Base-by-base conservation (phyloP, 2,797 vertebrate species). In the Varecia variegata region DNA sequence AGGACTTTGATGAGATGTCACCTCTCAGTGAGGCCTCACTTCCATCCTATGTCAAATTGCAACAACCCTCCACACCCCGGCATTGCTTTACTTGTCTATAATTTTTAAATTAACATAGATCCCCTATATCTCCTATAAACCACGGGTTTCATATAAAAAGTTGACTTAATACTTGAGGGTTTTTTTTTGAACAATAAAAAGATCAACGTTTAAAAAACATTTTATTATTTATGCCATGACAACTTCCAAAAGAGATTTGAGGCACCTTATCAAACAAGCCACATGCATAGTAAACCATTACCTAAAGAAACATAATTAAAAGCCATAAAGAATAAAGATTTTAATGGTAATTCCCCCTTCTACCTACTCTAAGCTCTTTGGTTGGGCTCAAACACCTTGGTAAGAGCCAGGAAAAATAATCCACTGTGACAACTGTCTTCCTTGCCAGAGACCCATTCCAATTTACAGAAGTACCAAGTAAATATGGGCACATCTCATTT, bases 281-380 rank as follows among this genome's bases (percentile, higher is more conserved):
- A 25, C 35, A 73, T 0, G 13, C 52, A 79, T 12, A 76, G 52
- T 30, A 85, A 97, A 93, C 35, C 23, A 45, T 84, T 54, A 27
- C n/a, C 65, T 56, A 88, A 93, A 85, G 60, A 87, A 86, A 77
- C 14, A 62, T 38, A 87, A 77, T 58, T 93, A 79, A 70, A 96
- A 87, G 52, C 35, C 35, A 73, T 50, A 76, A 89, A 83, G 43
- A 89, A 6, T 62, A 25, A 30, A 50, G n/a, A 95, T 38, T 76
- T 35, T 25, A 68, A 58, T 6, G 45, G 18, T 20, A 5, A 76
- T 30, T 83, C 13, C 82, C 27, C 81, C 76, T 88, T 76, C 25
- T 65, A 32, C 17, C 38, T 50, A 83, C 56, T 47, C 11, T 5
- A 74, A 67, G 47, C 30, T 43, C 32, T 13, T n/a, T 45, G 32